Evolutionary conservation across 1,140 invertebrate species (phyloP).

Genomic region (Luehdorfia chinensis): DNA sequence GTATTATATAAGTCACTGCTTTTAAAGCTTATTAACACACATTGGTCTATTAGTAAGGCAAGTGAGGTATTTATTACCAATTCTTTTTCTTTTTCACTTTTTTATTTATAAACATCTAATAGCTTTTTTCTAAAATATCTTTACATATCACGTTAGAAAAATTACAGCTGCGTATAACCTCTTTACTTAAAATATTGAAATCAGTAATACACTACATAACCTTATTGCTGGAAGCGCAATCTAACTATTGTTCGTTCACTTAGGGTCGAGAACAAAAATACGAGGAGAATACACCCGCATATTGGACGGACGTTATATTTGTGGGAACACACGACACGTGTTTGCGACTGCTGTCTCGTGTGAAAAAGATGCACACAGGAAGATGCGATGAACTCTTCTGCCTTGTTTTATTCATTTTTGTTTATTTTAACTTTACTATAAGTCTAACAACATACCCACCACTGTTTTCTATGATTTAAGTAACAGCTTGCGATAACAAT

Average conservation of each 20-base stretch:
- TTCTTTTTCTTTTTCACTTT: too few species aligned
- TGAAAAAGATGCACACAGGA: conserved; percentile 43
- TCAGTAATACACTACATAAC: too few species aligned
- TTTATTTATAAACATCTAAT: too few species aligned
- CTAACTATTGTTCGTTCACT: conserved; percentile 7
- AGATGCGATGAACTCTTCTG: conserved; percentile 29
- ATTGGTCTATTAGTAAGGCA: too few species aligned
- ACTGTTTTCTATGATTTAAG: not conserved
- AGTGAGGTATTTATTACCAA: too few species aligned
- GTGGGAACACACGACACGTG: conserved; percentile 48
- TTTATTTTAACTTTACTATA: not conserved
- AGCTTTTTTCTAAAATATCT: too few species aligned
- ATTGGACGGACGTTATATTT: conserved; percentile 24
- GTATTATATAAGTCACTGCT: too few species aligned
- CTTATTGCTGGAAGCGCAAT: conserved; percentile 21
- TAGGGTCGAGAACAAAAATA: conserved; percentile 12
- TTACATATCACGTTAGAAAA: too few species aligned
- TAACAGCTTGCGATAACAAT: not conserved
- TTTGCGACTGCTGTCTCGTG: conserved; percentile 33
- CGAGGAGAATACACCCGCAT: conserved; percentile 44
- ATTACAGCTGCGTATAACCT: too few species aligned
- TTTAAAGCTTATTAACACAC: too few species aligned
- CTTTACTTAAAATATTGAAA: too few species aligned
- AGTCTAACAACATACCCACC: not conserved
- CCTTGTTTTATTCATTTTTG: conserved; percentile 25